Evolutionary conservation across 2,888 invertebrate species (phyloP).

Genomic region (Pristionchus japonicus): DNA sequence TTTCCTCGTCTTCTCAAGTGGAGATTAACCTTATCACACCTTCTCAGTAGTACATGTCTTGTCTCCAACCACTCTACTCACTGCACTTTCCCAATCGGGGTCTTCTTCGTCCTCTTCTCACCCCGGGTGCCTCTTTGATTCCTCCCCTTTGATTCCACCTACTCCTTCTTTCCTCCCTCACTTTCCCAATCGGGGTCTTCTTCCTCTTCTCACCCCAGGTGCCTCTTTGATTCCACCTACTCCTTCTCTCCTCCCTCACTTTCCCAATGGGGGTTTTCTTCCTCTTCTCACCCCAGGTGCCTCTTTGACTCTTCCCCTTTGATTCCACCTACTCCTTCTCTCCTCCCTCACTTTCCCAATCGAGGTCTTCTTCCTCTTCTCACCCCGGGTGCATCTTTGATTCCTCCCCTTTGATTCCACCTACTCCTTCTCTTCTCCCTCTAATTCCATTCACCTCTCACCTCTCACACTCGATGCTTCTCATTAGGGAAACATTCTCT

Average conservation of each 20-base stretch:
- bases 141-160: not conserved
- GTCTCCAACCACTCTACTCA: not conserved
- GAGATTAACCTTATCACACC: conserved; percentile 42
- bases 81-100: conserved; percentile 20
- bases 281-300: not conserved
- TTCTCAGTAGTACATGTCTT: conserved; percentile 6
- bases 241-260: not conserved
- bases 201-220: too few species aligned
- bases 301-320: too few species aligned
- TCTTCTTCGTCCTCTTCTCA: not conserved
- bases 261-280: not conserved
- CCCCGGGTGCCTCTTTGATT: not conserved
- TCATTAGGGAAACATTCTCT: conserved; percentile 52
- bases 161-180: conserved; percentile 8
- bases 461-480: not conserved
- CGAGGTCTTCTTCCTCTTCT: too few species aligned
- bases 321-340: conserved; percentile 1
- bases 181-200: too few species aligned
- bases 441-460: conserved; percentile 4
- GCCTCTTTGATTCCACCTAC: too few species aligned
- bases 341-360: too few species aligned
- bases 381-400: too few species aligned
- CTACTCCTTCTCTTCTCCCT: not conserved
- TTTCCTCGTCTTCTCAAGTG: not conserved
- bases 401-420: too few species aligned